Evolutionary conservation across 2,113 vertebrate species (phyloP), one percentile per base, ranked within the genome.

Genomic region (Leucoraja erinaceus): DNA sequence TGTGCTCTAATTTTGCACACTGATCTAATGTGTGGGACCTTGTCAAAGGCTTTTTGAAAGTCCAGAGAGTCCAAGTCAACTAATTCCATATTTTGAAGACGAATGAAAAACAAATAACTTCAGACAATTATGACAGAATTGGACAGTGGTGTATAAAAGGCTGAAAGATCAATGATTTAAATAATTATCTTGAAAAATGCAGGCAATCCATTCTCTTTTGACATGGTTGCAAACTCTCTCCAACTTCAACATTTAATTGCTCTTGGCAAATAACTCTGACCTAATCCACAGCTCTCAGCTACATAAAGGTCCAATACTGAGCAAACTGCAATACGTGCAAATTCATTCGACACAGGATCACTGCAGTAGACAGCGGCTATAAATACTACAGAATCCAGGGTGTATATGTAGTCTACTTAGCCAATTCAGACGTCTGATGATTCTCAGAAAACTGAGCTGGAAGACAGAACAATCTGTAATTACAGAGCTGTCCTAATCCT

Each of bases 371-470:
- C 59, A 86, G 28, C 56, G 63, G 83, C 59, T 86, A 61, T 86
- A 63, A 86, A 63, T 86, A 86, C 12, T 63, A n/a, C 56, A 86
- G 59, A 86, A 86, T 86, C 83, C 59, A 63, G 56, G 31, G 83
- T 31, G 28, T 86, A 86, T 63, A 63, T 61, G 59, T 31, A 86
- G 59, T 7, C n/a, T 28, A 63, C 14, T 63, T 59, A 86, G 83
- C 28, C 83, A 86, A 61, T 86, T 59, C 83, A 86, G 59, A 86
- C n/a, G 56, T 86, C 25, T 86, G 83, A 86, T 86, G 25, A 86
- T 16, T 61, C 83, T n/a, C 83, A n/a, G 83, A 86, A 86, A 86
- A 86, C 25, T 86, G 83, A 61, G 4, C 83, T 86, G 83, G 83
- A 86, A 86, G 56, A 28, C 3, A 61, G 56, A 4, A 11, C 54